Evolutionary conservation across 2,113 vertebrate species (phyloP), one percentile per base, ranked within the genome.

Genomic region (Vulpes lagopus): DNA sequence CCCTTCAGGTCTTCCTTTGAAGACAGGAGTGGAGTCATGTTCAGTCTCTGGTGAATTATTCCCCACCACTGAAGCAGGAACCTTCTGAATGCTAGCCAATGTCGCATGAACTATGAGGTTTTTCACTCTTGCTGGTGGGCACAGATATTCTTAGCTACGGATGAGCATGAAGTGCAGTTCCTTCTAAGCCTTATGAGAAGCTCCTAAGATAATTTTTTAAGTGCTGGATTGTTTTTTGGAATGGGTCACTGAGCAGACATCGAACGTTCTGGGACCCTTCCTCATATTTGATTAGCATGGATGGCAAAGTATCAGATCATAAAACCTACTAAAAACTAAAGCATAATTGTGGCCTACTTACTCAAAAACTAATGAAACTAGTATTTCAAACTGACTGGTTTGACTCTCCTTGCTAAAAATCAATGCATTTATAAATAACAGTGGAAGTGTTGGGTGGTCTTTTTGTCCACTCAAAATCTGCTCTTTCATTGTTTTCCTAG

Each of bases 381-480:
- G 38, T 59, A 51, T 91, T 90, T 84, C 16, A 91, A 62, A 76
- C 27, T 4, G 80, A 94, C 35, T 73, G 53, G 11, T 55, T 94
- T 60, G 43, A 25, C 11, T 86, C 43, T 67, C 62, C n/a, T 92
- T 84, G 49, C 32, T 93, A 59, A 96, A 96, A 97, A 67, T 51
- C 89, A 32, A 32, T 62, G 11, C 30, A 74, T 60, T 67, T 79
- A 32, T 83, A 94, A 80, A 60, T n/a, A 67, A 79, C 15, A 1
- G n/a, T 74, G 15, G 73, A 57, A 62, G n/a, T 43, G 3, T 65
- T 65, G 2, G 7, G 67, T 90, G 38, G 86, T 55, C 92, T 84
- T 95, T 96, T 51, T 51, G 22, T 59, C 25, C 23, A 83, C 51
- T 88, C 69, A 51, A 74, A 93, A 86, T 80, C 35, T 91, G 59